phyloP scores from a whole-genome alignment of 2,888 invertebrate species.

The Oxytorus armatus region DNA sequence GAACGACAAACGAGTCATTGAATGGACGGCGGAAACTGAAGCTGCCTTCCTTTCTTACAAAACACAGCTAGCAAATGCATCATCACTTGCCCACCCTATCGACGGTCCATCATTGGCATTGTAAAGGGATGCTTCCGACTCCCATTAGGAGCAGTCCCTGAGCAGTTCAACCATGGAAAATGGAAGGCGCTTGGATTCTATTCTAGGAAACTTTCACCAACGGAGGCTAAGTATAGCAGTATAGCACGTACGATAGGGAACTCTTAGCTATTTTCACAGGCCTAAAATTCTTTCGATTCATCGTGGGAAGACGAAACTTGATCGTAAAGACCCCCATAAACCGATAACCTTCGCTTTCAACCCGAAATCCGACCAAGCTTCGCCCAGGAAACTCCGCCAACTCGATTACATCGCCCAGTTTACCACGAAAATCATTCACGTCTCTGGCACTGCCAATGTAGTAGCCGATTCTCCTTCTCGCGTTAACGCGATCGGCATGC shows the following conservation, averaged over 20 bases:
- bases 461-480: conserved; percentile 48
- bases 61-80: too few species aligned
- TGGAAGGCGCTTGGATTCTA: conserved; percentile 53
- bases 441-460: conserved; percentile 36
- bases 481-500: conserved; percentile 17
- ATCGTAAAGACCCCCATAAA: conserved; percentile 49
- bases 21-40: background rate
- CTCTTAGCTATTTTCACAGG: conserved; percentile 55
- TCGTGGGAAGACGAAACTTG: conserved; percentile 50
- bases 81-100: conserved; percentile 10
- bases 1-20: background rate
- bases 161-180: conserved; percentile 28
- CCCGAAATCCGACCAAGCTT: conserved; percentile 19
- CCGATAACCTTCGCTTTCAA: conserved; percentile 28
- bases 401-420: conserved; percentile 50
- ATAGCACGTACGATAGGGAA: conserved; percentile 51
- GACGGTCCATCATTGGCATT: conserved; percentile 38
- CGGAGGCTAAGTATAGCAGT: conserved; percentile 69
- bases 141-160: conserved; percentile 45
- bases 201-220: conserved; percentile 49
- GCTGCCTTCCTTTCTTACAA: too few species aligned
- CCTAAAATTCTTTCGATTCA: conserved; percentile 56
- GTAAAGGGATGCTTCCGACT: conserved; percentile 60
- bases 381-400: conserved; percentile 17
- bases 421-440: conserved; percentile 32